Conservation (phyloP, 92 coral and sea anemone species). For the Porites evermanni region DNA sequence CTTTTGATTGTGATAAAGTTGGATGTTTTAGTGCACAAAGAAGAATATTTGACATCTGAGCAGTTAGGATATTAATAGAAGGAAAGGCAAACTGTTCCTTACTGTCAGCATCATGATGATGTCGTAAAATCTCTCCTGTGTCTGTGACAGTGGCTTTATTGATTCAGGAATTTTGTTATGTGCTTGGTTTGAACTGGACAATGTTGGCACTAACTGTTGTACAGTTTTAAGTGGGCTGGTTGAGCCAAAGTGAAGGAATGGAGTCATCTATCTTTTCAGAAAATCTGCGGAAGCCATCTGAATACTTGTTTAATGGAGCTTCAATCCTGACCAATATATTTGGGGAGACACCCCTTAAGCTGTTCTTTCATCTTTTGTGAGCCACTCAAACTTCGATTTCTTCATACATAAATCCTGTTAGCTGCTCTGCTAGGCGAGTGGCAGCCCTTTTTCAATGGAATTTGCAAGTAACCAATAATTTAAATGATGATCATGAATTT, state of each 20-base stretch:
- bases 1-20: background rate
- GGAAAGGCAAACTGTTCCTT: background rate
- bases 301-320: no score
- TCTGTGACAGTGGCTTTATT: background rate
- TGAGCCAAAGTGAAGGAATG: background rate
- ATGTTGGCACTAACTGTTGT: background rate
- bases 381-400: no score
- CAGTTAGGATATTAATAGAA: background rate
- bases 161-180: background rate
- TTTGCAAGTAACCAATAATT: no score
- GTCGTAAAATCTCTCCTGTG: background rate
- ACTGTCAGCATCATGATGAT: background rate
- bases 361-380: no score
- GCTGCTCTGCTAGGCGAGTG: no score
- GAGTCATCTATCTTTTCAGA: background rate
- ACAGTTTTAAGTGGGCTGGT: background rate
- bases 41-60: background rate
- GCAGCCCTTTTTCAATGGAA: no score
- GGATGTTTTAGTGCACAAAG: constrained; percentile 11
- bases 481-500: no score
- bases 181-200: background rate
- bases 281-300: no score
- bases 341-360: no score
- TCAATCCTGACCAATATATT: no score
- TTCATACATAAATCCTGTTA: no score